Conservation (phyloP, 2,888 invertebrate genomes). For the Pandemis corylana region DNA sequence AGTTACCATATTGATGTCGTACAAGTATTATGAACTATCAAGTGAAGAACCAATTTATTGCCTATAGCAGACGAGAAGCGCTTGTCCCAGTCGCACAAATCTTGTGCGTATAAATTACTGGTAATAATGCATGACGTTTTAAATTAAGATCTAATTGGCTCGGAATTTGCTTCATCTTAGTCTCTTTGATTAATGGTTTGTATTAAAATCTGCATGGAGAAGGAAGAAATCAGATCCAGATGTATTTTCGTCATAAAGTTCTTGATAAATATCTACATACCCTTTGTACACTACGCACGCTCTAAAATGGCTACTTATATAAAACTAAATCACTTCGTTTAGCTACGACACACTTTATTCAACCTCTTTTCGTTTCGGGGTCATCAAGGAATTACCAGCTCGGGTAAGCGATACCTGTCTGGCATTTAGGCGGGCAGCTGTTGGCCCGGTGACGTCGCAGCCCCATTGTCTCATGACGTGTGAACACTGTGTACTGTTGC, state of each 20-base stretch:
- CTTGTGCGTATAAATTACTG: background rate
- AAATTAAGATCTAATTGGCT: background rate
- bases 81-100: background rate
- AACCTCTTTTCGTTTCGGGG: slow-evolving; percentile 3
- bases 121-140: background rate
- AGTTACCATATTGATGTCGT: slow-evolving; percentile 9
- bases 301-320: background rate
- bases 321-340: background rate
- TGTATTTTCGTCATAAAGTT: no score
- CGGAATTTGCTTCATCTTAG: background rate
- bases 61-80: background rate
- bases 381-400: slow-evolving; percentile 16
- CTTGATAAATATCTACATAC: no score
- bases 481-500: background rate
- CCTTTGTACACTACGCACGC: no score
- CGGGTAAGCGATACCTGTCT: slow-evolving; percentile 19
- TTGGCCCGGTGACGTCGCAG: slow-evolving; percentile 6
- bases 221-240: no score
- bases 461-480: slow-evolving; percentile 24
- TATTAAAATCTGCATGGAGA: background rate
- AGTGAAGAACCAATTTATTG: background rate
- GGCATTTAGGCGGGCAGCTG: slow-evolving; percentile 27
- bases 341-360: background rate
- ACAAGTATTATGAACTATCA: background rate
- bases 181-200: background rate